Percentiles rank a stretch among this genome's conserved stretches.
These are phyloP conservation scores for Lydus trimaculatus DNA, from an alignment of 2,888 invertebrate genomes.

Conservation along the genomic window DNA sequence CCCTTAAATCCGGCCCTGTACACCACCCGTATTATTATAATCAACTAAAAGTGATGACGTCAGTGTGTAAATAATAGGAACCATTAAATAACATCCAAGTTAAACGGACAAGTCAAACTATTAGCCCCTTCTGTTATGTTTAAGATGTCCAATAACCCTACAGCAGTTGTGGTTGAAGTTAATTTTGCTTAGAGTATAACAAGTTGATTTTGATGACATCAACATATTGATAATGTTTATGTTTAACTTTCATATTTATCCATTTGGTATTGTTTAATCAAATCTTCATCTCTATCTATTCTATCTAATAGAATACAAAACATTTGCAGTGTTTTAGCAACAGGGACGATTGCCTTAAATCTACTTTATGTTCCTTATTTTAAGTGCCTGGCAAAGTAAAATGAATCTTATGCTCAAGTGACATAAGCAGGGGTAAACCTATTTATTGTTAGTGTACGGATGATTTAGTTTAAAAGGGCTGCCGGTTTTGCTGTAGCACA, in stretches of 20 bases:
- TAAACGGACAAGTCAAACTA: background rate
- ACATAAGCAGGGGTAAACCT: too few species aligned
- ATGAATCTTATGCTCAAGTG: too few species aligned
- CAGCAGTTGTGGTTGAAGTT: background rate
- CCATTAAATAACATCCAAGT: slow-evolving; percentile 10
- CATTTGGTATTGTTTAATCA: background rate
- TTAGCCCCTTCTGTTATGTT: background rate
- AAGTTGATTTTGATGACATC: background rate
- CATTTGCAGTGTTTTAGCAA: too few species aligned
- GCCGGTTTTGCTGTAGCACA: too few species aligned
- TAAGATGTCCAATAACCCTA: background rate
- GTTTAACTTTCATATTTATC: background rate
- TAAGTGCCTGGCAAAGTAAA: too few species aligned
- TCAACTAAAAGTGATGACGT: slow-evolving; percentile 4
- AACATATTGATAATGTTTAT: background rate
- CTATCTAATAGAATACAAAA: too few species aligned
- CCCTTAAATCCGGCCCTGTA: background rate
- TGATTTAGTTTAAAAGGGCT: too few species aligned
- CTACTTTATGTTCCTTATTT: too few species aligned
- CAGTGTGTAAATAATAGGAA: slow-evolving; percentile 11
- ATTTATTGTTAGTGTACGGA: too few species aligned
- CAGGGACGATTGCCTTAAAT: too few species aligned
- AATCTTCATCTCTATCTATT: too few species aligned
- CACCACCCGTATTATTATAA: slow-evolving; percentile 4
- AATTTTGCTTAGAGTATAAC: background rate